Evolutionary conservation across 2,113 vertebrate genomes (phyloP), one percentile per base, ranked within the genome.

Genomic region (Deroptyus accipitrinus): DNA sequence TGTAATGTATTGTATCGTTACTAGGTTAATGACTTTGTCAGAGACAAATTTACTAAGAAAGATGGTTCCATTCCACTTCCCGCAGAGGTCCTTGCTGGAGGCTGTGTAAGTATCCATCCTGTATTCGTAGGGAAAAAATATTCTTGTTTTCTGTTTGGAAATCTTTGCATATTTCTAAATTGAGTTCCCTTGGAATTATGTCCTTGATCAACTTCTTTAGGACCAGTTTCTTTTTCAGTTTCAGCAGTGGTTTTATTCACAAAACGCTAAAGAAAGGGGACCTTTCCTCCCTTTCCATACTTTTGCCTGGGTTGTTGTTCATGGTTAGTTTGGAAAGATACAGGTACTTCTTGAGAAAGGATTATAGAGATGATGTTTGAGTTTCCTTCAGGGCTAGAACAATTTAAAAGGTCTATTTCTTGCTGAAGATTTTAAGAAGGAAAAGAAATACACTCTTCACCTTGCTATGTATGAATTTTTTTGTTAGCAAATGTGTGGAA

Each of bases 1-100:
- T 90, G 76, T 96, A 96, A 97, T 87, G 31, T 94, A 61, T 95
- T 97, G 31, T 97, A 74, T 97, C 97, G 96, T 91, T 96, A 97
- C 86, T 97, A 99, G 99, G 95, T 99, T 97, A 99, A 99, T 97
- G 99, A 99, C 98, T 99, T 99, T 96, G 98, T 99, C 97, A 98
- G 99, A 98, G 99, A 99, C 98, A 99, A 99, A 98, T 99, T 99
- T 98, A 99, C 98, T 64, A 95, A 75, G 84, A 97, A 95, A 96
- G 99, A 99, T 92, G 96, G 98, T 94, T 98, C 98, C 27, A 98
- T 99, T 98, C 98, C 98, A 90, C 42, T 99, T 68, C 91, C 97
- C 6, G 99, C 98, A 80, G 99, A 99, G 98, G 54, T 99, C 75
- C 96, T 99, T 31, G 99, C 99, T 95, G 99, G 99, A 93, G 98